Conservation (phyloP, 2,888 invertebrate species). For the Odontocerum albicorne region DNA sequence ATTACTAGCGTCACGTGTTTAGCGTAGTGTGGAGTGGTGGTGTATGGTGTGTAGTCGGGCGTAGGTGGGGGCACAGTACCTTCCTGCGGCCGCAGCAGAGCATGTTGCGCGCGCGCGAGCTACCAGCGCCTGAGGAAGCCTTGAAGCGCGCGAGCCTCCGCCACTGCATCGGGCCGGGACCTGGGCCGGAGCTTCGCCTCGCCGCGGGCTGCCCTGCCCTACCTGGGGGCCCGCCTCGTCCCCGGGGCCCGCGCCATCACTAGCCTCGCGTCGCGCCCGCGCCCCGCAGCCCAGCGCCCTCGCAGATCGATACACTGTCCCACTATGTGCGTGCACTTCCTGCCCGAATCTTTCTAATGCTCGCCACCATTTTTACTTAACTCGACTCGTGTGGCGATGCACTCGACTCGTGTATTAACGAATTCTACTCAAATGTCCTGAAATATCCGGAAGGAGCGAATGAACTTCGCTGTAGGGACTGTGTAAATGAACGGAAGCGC, state of each 20-base stretch:
- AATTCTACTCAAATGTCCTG: too few relatives aligned
- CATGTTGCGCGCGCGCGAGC: slow-evolving; percentile 82
- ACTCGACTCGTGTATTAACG: too few relatives aligned
- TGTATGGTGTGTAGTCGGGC: too few relatives aligned
- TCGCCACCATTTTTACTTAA: too few relatives aligned
- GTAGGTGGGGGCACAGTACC: too few relatives aligned
- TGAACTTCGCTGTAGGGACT: too few relatives aligned
- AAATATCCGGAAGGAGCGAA: too few relatives aligned
- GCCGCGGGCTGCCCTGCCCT: slow-evolving; percentile 40
- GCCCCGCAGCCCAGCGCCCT: not conserved
- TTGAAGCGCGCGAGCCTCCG: slow-evolving; percentile 80
- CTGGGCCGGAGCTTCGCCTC: slow-evolving; percentile 44
- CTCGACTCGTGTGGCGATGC: too few relatives aligned
- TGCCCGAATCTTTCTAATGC: not conserved
- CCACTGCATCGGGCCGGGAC: slow-evolving; percentile 80
- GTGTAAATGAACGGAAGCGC: too few relatives aligned
- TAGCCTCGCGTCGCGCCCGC: slow-evolving; percentile 24
- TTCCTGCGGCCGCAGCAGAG: slow-evolving; percentile 95
- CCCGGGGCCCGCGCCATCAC: slow-evolving; percentile 43
- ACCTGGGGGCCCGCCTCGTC: slow-evolving; percentile 53
- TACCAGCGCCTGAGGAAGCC: slow-evolving; percentile 65
- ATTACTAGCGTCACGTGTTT: too few relatives aligned
- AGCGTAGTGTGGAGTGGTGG: too few relatives aligned
- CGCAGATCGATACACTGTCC: slow-evolving; percentile 16
- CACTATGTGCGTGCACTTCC: slow-evolving; percentile 6